phyloP scores from a whole-genome alignment of 2,797 vertebrate species.

The Xenops minutus region DNA sequence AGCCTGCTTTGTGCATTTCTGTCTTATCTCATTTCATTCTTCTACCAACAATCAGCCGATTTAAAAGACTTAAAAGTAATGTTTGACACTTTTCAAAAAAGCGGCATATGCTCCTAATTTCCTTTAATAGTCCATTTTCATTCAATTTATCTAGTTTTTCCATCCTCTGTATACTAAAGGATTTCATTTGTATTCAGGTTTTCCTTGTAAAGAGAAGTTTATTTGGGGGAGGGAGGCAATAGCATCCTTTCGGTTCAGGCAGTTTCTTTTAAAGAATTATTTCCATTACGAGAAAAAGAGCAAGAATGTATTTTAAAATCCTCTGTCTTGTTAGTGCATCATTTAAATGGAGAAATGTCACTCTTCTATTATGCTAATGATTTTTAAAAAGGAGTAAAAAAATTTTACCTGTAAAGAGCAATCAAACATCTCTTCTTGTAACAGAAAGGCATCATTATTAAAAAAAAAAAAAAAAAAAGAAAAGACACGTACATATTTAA shows the following conservation, averaged over 20 bases:
- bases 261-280: conserved; percentile 41
- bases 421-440: conserved; percentile 44
- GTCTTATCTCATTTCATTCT: background rate
- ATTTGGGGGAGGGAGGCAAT: background rate
- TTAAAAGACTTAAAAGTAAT: conserved; percentile 40
- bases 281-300: conserved; percentile 12
- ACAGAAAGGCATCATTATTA: conserved; percentile 32
- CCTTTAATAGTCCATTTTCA: conserved; percentile 48
- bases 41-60: background rate
- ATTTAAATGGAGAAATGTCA: conserved; percentile 49
- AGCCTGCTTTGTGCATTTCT: background rate
- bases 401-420: conserved; percentile 26
- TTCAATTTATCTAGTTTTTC: conserved; percentile 36
- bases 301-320: conserved; percentile 13
- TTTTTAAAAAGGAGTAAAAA: background rate
- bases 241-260: conserved; percentile 15
- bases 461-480: background rate
- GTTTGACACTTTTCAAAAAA: conserved; percentile 24
- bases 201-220: background rate
- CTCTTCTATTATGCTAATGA: conserved; percentile 48
- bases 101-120: conserved; percentile 43
- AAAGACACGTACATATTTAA: conserved; percentile 38
- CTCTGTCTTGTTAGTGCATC: conserved; percentile 18
- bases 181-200: conserved; percentile 37
- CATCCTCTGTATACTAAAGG: conserved; percentile 5